Conservation (phyloP, 2,888 invertebrate genomes). For the Lottia scabra region DNA sequence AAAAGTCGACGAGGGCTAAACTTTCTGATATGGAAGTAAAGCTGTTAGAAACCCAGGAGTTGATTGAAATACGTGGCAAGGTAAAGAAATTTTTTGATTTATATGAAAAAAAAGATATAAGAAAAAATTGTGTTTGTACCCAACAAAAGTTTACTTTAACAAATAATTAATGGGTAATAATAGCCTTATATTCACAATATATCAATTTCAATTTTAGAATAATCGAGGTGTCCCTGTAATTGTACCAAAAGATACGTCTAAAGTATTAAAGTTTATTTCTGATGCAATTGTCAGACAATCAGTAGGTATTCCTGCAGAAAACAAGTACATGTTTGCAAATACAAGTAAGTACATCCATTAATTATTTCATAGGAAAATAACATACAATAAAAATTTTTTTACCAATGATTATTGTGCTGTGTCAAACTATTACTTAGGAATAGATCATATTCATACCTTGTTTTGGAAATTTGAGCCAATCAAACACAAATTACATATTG, state of each 20-base stretch:
- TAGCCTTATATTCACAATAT: not conserved
- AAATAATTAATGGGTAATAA: no score
- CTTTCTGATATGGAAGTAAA: not conserved
- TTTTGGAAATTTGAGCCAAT: no score
- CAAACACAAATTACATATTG: no score
- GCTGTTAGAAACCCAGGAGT: not conserved
- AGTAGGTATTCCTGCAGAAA: not conserved
- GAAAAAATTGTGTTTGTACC: no score
- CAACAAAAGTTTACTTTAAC: no score
- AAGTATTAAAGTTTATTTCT: not conserved
- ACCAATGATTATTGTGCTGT: no score
- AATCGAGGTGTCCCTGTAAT: not conserved
- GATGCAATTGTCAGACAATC: not conserved
- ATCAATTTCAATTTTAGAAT: not conserved
- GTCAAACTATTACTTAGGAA: no score
- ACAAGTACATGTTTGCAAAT: not conserved
- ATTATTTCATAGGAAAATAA: no score
- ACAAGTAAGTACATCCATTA: not conserved
- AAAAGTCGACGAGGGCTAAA: not conserved
- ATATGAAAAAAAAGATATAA: no score
- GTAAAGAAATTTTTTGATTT: no score
- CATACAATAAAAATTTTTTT: no score
- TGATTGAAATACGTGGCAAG: not conserved
- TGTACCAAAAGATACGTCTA: not conserved
- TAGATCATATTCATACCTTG: no score